phyloP scores from a whole-genome alignment of 2,797 vertebrate species.

The Setipinna tenuifilis region DNA sequence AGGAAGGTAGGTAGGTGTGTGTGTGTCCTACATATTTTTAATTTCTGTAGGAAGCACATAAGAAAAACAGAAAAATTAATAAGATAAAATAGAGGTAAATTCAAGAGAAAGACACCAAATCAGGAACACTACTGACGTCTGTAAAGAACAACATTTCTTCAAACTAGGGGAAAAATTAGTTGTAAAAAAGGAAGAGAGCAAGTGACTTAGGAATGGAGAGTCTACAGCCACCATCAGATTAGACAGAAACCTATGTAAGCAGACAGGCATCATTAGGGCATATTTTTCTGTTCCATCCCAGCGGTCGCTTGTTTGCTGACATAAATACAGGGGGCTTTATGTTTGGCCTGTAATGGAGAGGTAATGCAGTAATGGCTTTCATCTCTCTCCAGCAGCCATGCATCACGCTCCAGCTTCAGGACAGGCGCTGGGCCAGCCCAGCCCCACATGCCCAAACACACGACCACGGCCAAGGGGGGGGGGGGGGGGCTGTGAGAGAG shows the following conservation, averaged over 20 bases:
- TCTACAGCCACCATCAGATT: neutral
- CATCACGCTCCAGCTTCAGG: constrained; percentile 56
- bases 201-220: constrained; percentile 52
- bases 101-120: neutral
- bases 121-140: too few species aligned
- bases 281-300: constrained; percentile 30
- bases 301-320: constrained; percentile 65
- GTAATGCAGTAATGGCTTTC: constrained; percentile 67
- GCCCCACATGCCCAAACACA: neutral
- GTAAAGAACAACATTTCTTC: neutral
- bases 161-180: constrained; percentile 38
- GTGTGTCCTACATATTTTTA: neutral
- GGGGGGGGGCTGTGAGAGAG: neutral
- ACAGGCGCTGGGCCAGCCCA: constrained; percentile 37
- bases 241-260: constrained; percentile 4
- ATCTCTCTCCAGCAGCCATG: constrained; percentile 65
- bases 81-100: neutral
- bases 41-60: neutral
- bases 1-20: constrained; percentile 40
- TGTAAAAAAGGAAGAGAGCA: constrained; percentile 51
- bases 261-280: constrained; percentile 41
- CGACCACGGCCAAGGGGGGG: neutral
- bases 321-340: constrained; percentile 68
- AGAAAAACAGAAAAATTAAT: neutral
- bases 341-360: constrained; percentile 68